Base-by-base conservation (phyloP, 1,140 invertebrate species). In the Eciton burchellii region DNA sequence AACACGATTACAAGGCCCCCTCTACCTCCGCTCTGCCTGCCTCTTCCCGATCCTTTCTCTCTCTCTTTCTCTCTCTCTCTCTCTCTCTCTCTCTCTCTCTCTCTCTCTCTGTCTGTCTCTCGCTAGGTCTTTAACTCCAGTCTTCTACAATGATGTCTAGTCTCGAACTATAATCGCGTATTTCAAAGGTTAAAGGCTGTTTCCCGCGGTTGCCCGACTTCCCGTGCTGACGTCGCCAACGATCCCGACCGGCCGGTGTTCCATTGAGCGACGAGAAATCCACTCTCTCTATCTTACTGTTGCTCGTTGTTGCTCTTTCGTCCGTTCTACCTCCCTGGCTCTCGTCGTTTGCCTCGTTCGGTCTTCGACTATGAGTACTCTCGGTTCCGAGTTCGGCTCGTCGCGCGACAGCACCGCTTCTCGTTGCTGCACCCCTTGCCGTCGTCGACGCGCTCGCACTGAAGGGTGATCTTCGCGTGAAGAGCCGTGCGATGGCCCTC, bases 111-210 rank as follows among this genome's bases (percentile, higher is more conserved):
- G 19, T 63, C 52, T 54, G 29, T 21, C 26, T 57, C 12, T 65
- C 35, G 41, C 16, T 83, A 57, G 6, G 45, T 29, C 52, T 49
- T 49, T 57, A 63, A 73, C 60, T 47, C 41, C 71, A 6, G 21
- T 79, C 56, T 68, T 43, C n/a, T 45, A 77, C 62, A 49, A 79
- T 70, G 60, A 77, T 68, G 74, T 77, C 49, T 45, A 26, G 60
- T 76, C 73, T 65, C 16, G 47, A 49, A 57, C 63, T 79, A 70
- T 79, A 79, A 79, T 79, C 63, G 74, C 74, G 35, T 24, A 60
- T 56, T 84, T 84, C 63, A 82, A 60, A 73, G 83, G 72, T 49
- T 62, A 84, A 81, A 56, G 47, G 77, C 59, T 84, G 70, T 82
- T 84, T 73, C 59, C 70, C 66, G 68, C 79, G 29, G 11, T 59